A percentile compares a stretch with the other conserved stretches of the same genome.
phyloP scores from a whole-genome alignment of 2,113 vertebrate species.

The Noctilio leporinus region DNA sequence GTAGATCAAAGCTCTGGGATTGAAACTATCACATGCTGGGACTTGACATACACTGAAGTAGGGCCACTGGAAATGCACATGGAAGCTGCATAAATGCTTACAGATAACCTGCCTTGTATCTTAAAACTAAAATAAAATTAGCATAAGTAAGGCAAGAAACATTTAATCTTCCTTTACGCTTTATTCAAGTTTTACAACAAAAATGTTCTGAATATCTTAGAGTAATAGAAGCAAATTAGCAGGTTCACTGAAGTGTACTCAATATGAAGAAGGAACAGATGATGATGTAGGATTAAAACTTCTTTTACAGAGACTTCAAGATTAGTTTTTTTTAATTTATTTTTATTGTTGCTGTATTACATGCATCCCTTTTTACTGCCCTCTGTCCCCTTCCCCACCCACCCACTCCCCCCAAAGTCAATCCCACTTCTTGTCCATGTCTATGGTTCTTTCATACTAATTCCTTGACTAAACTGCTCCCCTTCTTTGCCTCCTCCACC shows the following conservation, averaged over 20 bases:
- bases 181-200: neutral
- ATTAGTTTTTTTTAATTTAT: too few relatives aligned
- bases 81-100: neutral
- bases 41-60: neutral
- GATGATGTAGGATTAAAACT: neutral
- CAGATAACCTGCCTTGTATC: neutral
- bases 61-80: rapidly evolving
- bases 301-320: neutral
- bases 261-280: neutral
- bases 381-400: too few relatives aligned
- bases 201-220: neutral
- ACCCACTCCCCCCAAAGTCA: too few relatives aligned
- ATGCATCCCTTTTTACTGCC: too few relatives aligned
- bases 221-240: neutral
- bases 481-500: too few relatives aligned
- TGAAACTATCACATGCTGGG: neutral
- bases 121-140: neutral
- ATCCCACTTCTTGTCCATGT: too few relatives aligned
- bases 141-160: neutral
- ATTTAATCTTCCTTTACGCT: neutral
- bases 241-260: neutral
- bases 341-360: too few relatives aligned
- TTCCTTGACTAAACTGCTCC: too few relatives aligned
- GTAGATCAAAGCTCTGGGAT: neutral
- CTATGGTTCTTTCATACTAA: too few relatives aligned